Base-by-base conservation (phyloP, 2,797 vertebrate genomes). In the Miichthys miiuy region DNA sequence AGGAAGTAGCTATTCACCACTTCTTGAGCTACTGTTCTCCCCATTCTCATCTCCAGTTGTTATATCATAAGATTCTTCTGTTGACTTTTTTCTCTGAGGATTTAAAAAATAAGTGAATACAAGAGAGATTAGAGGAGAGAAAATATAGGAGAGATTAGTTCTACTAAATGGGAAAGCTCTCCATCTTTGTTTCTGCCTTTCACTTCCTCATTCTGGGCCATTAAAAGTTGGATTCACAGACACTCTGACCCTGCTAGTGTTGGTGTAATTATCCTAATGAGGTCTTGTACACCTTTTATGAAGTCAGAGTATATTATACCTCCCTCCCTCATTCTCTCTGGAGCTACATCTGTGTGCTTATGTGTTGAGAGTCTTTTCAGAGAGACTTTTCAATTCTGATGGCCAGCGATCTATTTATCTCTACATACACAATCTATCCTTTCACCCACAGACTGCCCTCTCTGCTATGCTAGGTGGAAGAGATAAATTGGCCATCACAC, bases 251-350 rank as follows among this genome's bases (percentile, higher is more conserved):
- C 47, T 46, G 42, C 10, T 68, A 57, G 16, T 46, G 71, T 65
- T n/a, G 0, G 14, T 48, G 50, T 79, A 84, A 82, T 88, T 74
- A 71, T 75, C 66, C 56, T 83, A 80, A 87, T 87, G 68, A 84
- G 72, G 76, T 86, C 61, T 79, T 68, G 18, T 41, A 23, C 38
- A 85, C 54, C 57, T 80, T 72, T 77, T 68, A 77, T 77, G 46
- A 75, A 68, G 47, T 57, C 50, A 20, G 44, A 63, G 44, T 63
- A 47, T 44, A 16, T 68, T 77, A 10, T 48, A 16, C 30, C 48
- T 68, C 11, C 74, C 38, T 77, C 50, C 10, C 17, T 79, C 41
- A 47, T 12, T 44, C 20, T 79, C 34, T 75, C 25, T 51, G 6
- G 21, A 44, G 47, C 25, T 55, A 56, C 12, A 4, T 42, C 6